Base-by-base conservation (phyloP, 2,797 vertebrate species). In the Spondyliosoma cantharus region DNA sequence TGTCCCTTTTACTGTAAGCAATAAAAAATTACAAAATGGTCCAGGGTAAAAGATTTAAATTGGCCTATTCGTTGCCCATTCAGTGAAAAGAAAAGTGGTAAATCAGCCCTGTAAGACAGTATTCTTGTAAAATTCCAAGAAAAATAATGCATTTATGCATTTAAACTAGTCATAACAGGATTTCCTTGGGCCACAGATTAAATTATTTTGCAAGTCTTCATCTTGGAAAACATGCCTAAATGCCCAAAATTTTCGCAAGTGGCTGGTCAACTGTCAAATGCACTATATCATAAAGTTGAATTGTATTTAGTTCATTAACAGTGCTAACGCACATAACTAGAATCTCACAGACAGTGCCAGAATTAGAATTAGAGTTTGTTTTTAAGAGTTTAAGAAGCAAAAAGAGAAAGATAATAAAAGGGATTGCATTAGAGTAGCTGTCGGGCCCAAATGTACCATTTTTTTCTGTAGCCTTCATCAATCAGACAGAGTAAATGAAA, bases 401-500 rank as follows among this genome's bases (percentile, higher is more conserved):
- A 83, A 64, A 7, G 6, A 32, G n/a, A 45, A 9, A 65, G 11
- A 58, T 27, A 45, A 80, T 70, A 81, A 49, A 71, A 76, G 25
- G 11, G 17, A 66, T 86, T 79, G 46, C 54, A 56, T 75, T 82
- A 82, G 76, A 78, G 71, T 63, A 84, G 76, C 86, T 63, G 76
- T 81, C 81, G 79, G 87, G 54, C 65, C 74, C 74, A 68, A 53
- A 86, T 84, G 87, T 19, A 76, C 79, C 65, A 61, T 82, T 82
- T 87, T 83, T 37, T 84, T 76, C 71, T 72, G 75, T 49, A 71
- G 75, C 71, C 48, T 62, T 80, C 84, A 88, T 91, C 81, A 83
- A 82, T 87, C 87, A 90, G 73, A 86, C 62, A 79, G 52, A 79
- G 65, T 81, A 81, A 84, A 83, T 78, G 17, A 82, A 82, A 74